phyloP scores from a whole-genome alignment of 2,888 invertebrate species.

The Abscondita cerata region DNA sequence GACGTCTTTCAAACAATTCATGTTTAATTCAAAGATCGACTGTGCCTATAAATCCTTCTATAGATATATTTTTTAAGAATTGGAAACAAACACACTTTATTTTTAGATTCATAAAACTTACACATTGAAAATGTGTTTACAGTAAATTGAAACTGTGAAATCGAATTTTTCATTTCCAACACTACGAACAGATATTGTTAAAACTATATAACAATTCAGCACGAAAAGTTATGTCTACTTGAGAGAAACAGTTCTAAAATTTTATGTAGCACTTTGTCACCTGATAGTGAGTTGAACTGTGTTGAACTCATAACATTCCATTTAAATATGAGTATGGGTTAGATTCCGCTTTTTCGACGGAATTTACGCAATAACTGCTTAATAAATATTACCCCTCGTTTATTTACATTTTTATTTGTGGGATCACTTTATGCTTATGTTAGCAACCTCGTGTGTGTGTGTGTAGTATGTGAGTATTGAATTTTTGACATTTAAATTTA shows the following conservation, averaged over 20 bases:
- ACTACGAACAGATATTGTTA: too few species aligned
- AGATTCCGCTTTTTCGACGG: constrained; percentile 17
- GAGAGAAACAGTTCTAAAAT: too few species aligned
- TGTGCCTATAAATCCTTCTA: constrained; percentile 29
- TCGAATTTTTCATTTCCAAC: too few species aligned
- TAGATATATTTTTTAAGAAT: constrained; percentile 37
- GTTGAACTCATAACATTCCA: not conserved
- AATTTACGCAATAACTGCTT: constrained; percentile 26
- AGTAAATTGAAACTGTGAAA: too few species aligned
- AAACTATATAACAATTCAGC: too few species aligned
- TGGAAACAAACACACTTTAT: constrained; percentile 44
- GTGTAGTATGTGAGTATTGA: too few species aligned
- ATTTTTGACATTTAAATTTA: too few species aligned
- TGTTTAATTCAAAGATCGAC: constrained; percentile 54
- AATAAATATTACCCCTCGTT: constrained; percentile 23
- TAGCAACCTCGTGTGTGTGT: too few species aligned
- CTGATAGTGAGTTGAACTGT: not conserved
- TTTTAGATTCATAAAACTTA: constrained; percentile 21
- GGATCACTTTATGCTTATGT: constrained; percentile 14
- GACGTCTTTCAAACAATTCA: constrained; percentile 51
- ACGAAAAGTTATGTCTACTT: too few species aligned
- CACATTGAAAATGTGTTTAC: not conserved
- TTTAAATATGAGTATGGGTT: constrained; percentile 7
- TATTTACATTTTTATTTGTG: constrained; percentile 25
- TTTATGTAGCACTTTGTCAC: not conserved